Conservation (phyloP, 2,113 vertebrate species). For the Brachypodius melanocephalos region DNA sequence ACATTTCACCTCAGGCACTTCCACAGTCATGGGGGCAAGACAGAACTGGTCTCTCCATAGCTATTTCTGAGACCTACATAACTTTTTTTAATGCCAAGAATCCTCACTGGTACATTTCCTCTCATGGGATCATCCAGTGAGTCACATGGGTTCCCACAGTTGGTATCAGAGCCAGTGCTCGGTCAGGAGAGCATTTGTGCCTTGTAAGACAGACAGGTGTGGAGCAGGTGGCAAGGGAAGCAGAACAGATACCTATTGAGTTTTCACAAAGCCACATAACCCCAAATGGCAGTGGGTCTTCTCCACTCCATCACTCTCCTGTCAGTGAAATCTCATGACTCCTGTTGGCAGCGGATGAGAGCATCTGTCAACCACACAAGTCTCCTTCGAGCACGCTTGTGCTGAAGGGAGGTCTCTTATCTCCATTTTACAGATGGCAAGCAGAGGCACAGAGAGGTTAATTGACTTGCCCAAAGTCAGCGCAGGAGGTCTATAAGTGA, state of each 20-base stretch:
- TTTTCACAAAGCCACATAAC: slow-evolving; percentile 39
- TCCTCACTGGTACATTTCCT: background rate
- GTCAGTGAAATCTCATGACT: slow-evolving; percentile 38
- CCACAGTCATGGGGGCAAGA: background rate
- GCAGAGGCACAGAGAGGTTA: slow-evolving; percentile 47
- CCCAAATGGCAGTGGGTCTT: slow-evolving; percentile 30
- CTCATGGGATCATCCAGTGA: background rate
- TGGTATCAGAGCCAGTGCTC: fast-evolving
- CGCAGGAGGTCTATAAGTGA: slow-evolving; percentile 23
- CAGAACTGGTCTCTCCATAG: background rate
- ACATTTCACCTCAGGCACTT: background rate
- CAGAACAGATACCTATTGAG: slow-evolving; percentile 25
- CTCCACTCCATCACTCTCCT: slow-evolving; percentile 40
- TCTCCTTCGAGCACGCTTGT: background rate
- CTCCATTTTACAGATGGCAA: slow-evolving; percentile 47
- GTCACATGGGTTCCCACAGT: background rate
- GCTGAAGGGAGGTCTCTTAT: slow-evolving; percentile 35
- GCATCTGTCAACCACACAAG: slow-evolving; percentile 22
- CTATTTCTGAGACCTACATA: background rate
- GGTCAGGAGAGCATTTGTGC: background rate
- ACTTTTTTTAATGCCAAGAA: background rate
- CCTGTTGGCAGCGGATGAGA: slow-evolving; percentile 18
- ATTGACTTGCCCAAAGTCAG: slow-evolving; percentile 56
- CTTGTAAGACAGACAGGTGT: slow-evolving; percentile 2
- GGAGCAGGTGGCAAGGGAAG: background rate